Evolutionary conservation across 2,797 vertebrate species (phyloP), one percentile per base, ranked within the genome.

Genomic region (Pangasius larnaudii): DNA sequence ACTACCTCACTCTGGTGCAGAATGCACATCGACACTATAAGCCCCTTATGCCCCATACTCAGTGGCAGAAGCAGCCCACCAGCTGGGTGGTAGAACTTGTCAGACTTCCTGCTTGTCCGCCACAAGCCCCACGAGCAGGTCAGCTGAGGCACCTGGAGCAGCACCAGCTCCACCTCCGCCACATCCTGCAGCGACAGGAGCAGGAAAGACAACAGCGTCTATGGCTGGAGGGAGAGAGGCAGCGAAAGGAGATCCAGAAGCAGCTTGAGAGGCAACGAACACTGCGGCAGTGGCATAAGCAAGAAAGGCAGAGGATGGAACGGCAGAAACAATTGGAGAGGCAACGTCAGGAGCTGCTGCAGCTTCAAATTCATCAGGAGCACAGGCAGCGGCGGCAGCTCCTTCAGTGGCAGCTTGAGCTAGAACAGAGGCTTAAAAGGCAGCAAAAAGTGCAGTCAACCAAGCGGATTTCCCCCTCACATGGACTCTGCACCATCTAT

Each of bases 401-500:
- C 91, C 93, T 95, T 18, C 89, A 94, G 91, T 94, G 96, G 89
- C 95, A 96, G 78, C 95, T 96, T 3, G 95, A 95, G 93, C 94
- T 96, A 88, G 94, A 95, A 63, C 93, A 95, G 84, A 94, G 94
- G 84, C 75, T 90, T 71, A 88, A 88, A 84, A 94, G 94, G 91
- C 94, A 95, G 91, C 0, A 93, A n/a, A 91, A 89, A 27, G 22
- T 69, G 4, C 84, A 30, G 16, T 39, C 94, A 0, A 92, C 93
- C 30, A 92, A 95, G 89, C 91, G 92, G 88, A 91, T 96, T 14
- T 95, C 96, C 19, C 95, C 97, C 0, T 93, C 96, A 7, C 96
- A 97, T 0, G 96, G 96, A 1, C 96, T 98, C 87, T 97, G 97
- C 94, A 98, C 98, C 91, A 98, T 98, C 94, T 98, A 98, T 5